Evolutionary conservation across 2,113 vertebrate species (phyloP).

Genomic region (Aepyceros melampus): DNA sequence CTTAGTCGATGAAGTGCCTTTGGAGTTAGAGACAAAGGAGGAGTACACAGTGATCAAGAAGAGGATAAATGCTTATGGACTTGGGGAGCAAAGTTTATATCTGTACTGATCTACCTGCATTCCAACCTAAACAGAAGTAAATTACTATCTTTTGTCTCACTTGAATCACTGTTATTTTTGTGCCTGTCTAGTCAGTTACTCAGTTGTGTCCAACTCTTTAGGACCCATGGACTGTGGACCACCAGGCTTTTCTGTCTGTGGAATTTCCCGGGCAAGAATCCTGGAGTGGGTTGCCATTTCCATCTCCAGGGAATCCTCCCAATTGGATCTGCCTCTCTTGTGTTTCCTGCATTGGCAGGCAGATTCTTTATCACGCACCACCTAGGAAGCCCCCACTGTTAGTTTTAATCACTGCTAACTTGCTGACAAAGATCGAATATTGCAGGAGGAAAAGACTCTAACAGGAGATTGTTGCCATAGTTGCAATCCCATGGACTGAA

Average conservation of each 20-base stretch:
- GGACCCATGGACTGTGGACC: neutral
- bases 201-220: neutral
- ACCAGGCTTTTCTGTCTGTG: neutral
- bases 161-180: neutral
- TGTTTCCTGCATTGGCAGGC: neutral
- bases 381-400: neutral
- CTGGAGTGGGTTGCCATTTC: neutral
- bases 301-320: neutral
- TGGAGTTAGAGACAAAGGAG: neutral
- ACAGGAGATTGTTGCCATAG: neutral
- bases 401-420: neutral
- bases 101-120: neutral
- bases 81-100: neutral
- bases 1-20: neutral
- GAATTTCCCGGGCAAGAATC: neutral
- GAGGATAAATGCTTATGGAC: neutral
- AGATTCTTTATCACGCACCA: neutral
- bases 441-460: neutral
- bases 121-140: neutral
- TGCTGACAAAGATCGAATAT: neutral
- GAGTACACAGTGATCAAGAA: neutral
- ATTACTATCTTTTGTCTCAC: neutral
- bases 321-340: neutral
- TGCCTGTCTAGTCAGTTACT: neutral
- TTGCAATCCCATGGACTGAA: neutral